Percentiles rank a stretch among this genome's conserved stretches.
phyloP scores from a whole-genome alignment of 2,888 invertebrate species.

The Phragmatobia fuliginosa region DNA sequence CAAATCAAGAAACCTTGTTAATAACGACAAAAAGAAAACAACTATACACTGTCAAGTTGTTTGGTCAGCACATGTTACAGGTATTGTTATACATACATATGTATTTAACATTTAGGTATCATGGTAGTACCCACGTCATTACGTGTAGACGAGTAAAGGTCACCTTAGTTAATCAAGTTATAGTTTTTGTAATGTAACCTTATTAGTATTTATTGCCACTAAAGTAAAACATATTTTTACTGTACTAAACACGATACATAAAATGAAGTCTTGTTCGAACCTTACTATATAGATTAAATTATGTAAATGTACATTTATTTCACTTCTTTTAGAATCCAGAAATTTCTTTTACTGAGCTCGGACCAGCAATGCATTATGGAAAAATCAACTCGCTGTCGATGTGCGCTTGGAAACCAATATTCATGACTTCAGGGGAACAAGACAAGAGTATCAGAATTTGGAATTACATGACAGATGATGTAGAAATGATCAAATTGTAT shows the following conservation, averaged over 20 bases:
- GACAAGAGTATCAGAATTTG: slow-evolving; percentile 96
- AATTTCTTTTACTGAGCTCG: slow-evolving; percentile 89
- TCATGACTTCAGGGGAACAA: slow-evolving; percentile 92
- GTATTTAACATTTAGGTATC: not conserved
- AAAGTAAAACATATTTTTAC: not conserved
- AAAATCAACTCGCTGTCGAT: slow-evolving; percentile 92
- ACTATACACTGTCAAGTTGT: slow-evolving; percentile 89
- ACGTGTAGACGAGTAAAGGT: not conserved
- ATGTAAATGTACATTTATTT: not conserved
- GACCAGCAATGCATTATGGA: slow-evolving; percentile 93
- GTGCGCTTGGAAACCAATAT: slow-evolving; percentile 96
- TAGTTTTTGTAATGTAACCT: not conserved
- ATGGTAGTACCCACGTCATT: not conserved
- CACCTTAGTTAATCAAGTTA: not conserved
- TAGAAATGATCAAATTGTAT: slow-evolving; percentile 93
- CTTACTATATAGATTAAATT: not conserved
- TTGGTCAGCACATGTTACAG: slow-evolving; percentile 87
- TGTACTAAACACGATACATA: not conserved
- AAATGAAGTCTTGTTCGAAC: not conserved
- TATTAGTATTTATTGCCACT: not conserved
- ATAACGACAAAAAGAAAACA: slow-evolving; percentile 91
- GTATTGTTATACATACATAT: slow-evolving; percentile 51
- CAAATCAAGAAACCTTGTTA: slow-evolving; percentile 86
- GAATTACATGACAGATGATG: slow-evolving; percentile 95
- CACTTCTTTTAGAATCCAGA: slow-evolving; percentile 80